Base-by-base conservation (phyloP, 2,113 vertebrate genomes). In the Bucco capensis region DNA sequence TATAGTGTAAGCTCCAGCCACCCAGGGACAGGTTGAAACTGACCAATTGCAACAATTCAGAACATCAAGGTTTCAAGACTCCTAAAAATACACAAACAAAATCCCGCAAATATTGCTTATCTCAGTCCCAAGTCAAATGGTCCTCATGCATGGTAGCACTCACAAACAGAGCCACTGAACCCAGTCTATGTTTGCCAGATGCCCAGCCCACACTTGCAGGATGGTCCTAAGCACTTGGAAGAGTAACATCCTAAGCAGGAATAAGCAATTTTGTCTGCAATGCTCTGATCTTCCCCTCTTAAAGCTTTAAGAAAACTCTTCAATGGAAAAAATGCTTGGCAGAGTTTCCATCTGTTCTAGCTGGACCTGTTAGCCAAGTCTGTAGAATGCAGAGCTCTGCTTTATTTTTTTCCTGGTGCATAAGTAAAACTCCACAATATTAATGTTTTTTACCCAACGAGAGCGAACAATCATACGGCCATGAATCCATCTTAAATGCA, bases 321-420 rank as follows among this genome's bases (percentile, higher is more conserved):
- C 96, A 95, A 82, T 94, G 94, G 94, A 94, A 96, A 96, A 97
- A 84, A 44, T 16, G 24, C 82, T 96, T 95, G 85, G 91, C 94
- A 96, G 85, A 70, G 88, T 94, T 96, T 97, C 95, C 90, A 92
- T 94, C 93, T 96, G 71, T 96, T 97, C 95, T 94, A 24, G 89
- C 81, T 87, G 81, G 90, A 85, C 64, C 94, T 1, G 0, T 35
- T 73, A 93, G 81, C 74, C 54, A 93, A 90, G 83, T 82, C 74
- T 93, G 81, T 90, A 88, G 56, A 65, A 90, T 57, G 86, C 27
- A 92, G 74, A 64, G 42, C 62, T 93, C 76, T 86, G 40, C 49
- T 93, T 88, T 66, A 44, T 76, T 83, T 67, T 77, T 46, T 74
- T 51, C 66, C 40, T 49, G 33, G 30, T 89, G 49, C 5, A 1